Percentiles rank a stretch among this genome's conserved stretches.
phyloP scores from a whole-genome alignment of 2,888 invertebrate species.

The Deladenus siricidicola region DNA sequence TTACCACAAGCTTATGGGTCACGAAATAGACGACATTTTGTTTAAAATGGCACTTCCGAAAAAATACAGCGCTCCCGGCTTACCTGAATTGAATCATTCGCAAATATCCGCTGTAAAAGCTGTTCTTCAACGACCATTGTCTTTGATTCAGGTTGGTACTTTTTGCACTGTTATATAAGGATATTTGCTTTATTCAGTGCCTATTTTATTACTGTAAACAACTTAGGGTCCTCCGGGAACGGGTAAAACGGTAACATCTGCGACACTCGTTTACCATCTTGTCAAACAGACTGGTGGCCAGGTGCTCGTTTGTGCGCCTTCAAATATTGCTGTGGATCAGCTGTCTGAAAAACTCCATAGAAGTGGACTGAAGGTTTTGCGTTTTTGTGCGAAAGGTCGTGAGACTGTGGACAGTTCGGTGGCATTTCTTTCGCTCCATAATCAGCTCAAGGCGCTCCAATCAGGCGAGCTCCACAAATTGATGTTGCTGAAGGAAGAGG shows the following conservation, averaged over 20 bases:
- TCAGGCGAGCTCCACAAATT: constrained; percentile 86
- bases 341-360: constrained; percentile 95
- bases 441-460: constrained; percentile 89
- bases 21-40: constrained; percentile 58
- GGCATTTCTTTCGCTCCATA: constrained; percentile 88
- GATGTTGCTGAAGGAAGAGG: constrained; percentile 92
- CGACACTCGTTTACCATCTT: constrained; percentile 94
- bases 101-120: constrained; percentile 98
- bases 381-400: constrained; percentile 91
- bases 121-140: constrained; percentile 86
- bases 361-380: constrained; percentile 83
- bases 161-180: not conserved
- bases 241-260: constrained; percentile 97
- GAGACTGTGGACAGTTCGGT: constrained; percentile 97
- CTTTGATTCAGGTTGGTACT: constrained; percentile 81
- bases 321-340: constrained; percentile 98
- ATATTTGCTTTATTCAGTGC: not conserved
- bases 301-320: constrained; percentile 94
- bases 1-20: constrained; percentile 85
- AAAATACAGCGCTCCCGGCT: constrained; percentile 80
- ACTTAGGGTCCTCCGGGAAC: constrained; percentile 86
- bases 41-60: constrained; percentile 71
- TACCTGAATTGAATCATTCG: constrained; percentile 93
- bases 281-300: constrained; percentile 68
- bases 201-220: not conserved